phyloP scores from a whole-genome alignment of 2,113 vertebrate species.

The Platysteira castanea region DNA sequence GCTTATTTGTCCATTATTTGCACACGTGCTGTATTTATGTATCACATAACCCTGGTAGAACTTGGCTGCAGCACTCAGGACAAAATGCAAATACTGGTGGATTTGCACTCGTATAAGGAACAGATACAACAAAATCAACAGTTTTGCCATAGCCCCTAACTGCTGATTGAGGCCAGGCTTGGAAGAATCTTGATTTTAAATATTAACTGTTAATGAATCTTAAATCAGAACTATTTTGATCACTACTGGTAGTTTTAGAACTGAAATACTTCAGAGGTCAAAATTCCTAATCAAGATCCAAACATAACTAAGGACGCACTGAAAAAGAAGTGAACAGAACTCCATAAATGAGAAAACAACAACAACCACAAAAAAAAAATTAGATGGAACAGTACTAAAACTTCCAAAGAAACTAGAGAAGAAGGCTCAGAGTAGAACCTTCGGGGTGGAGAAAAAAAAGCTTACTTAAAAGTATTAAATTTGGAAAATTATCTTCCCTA shows the following conservation, averaged over 20 bases:
- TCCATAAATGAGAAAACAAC: not conserved
- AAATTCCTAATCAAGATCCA: not conserved
- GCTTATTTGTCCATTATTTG: not conserved
- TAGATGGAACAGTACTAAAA: not conserved
- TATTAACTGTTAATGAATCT: not conserved
- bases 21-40: not conserved
- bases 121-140: not conserved
- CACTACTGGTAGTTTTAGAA: not conserved
- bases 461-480: not conserved
- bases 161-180: not conserved
- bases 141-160: not conserved
- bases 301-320: not conserved
- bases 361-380: not conserved
- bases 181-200: not conserved
- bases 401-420: not conserved
- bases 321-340: not conserved
- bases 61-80: not conserved
- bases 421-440: not conserved
- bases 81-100: not conserved
- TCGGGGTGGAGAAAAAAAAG: rapidly evolving
- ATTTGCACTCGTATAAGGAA: not conserved
- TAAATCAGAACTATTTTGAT: not conserved
- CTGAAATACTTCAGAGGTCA: not conserved
- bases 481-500: not conserved
- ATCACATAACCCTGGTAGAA: not conserved